Conservation (phyloP, 2,888 invertebrate species). For the Salpingus planirostris region DNA sequence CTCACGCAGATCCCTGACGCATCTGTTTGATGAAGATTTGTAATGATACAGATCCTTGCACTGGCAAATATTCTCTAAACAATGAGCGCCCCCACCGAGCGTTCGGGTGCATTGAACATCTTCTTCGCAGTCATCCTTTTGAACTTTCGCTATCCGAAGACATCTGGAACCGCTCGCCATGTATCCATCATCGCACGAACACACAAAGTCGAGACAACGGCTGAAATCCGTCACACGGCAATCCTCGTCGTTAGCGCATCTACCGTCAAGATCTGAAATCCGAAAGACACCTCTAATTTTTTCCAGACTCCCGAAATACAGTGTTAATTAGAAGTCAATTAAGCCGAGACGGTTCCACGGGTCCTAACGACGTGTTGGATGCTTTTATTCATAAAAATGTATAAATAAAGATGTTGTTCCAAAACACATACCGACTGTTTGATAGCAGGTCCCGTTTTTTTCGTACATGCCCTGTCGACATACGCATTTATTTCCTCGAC, state of each 20-base stretch:
- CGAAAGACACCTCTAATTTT: too few relatives aligned
- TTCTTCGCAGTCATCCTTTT: slow-evolving; percentile 23
- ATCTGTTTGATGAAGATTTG: slow-evolving; percentile 21
- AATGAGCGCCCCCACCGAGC: slow-evolving; percentile 23
- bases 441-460: slow-evolving; percentile 21
- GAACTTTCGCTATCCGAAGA: slow-evolving; percentile 21
- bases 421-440: slow-evolving; percentile 23
- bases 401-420: background rate
- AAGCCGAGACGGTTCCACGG: background rate
- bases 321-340: slow-evolving; percentile 14
- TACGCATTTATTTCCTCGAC: slow-evolving; percentile 24
- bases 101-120: slow-evolving; percentile 25
- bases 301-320: too few relatives aligned
- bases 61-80: slow-evolving; percentile 23
- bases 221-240: slow-evolving; percentile 22
- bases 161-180: slow-evolving; percentile 20
- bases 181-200: slow-evolving; percentile 24
- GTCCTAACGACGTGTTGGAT: background rate
- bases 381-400: slow-evolving; percentile 1
- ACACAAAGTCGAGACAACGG: slow-evolving; percentile 21
- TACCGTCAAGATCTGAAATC: slow-evolving; percentile 27
- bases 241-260: slow-evolving; percentile 22
- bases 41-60: slow-evolving; percentile 27
- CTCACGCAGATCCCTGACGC: slow-evolving; percentile 28
- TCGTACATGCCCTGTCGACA: slow-evolving; percentile 25